A percentile compares a stretch with the other conserved stretches of the same genome.
Evolutionary conservation across 2,797 vertebrate genomes (phyloP).

Genomic region (Betta splendens): DNA sequence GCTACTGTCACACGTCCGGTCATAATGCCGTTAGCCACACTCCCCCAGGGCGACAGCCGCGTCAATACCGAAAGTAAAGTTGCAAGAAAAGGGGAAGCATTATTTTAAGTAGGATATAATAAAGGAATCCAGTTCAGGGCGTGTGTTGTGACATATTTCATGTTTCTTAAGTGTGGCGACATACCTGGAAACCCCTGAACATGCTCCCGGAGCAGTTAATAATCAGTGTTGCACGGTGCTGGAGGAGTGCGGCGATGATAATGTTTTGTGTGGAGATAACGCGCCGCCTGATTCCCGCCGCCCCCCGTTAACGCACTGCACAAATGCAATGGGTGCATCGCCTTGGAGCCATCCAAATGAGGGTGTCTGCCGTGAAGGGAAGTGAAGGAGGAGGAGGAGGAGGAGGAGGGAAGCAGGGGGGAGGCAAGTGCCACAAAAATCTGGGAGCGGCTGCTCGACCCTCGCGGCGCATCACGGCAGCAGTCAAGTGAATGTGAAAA

Average conservation of each 20-base stretch:
- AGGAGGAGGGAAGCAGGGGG: slow-evolving; percentile 44
- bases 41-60: slow-evolving; percentile 19
- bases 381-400: slow-evolving; percentile 50
- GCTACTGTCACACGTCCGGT: slow-evolving; percentile 59
- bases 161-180: slow-evolving; percentile 62
- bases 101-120: slow-evolving; percentile 15
- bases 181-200: slow-evolving; percentile 57
- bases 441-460: slow-evolving; percentile 81
- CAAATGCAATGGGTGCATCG: slow-evolving; percentile 69
- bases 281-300: slow-evolving; percentile 63
- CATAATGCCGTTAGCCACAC: slow-evolving; percentile 63
- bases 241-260: slow-evolving; percentile 61
- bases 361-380: slow-evolving; percentile 69
- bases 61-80: slow-evolving; percentile 34
- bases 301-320: slow-evolving; percentile 67
- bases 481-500: slow-evolving; percentile 91
- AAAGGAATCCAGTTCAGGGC: slow-evolving; percentile 24
- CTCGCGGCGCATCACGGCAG: slow-evolving; percentile 87
- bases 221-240: slow-evolving; percentile 71
- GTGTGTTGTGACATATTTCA: slow-evolving; percentile 50
- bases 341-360: slow-evolving; percentile 76
- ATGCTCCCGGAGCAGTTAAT: slow-evolving; percentile 65
- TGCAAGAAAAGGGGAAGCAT: slow-evolving; percentile 48
- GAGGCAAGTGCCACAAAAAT: slow-evolving; percentile 81
- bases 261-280: slow-evolving; percentile 72